Percentiles rank a stretch among this genome's conserved stretches.
Evolutionary conservation across 2,888 invertebrate species (phyloP).

Genomic region (Amaurobius ferox): DNA sequence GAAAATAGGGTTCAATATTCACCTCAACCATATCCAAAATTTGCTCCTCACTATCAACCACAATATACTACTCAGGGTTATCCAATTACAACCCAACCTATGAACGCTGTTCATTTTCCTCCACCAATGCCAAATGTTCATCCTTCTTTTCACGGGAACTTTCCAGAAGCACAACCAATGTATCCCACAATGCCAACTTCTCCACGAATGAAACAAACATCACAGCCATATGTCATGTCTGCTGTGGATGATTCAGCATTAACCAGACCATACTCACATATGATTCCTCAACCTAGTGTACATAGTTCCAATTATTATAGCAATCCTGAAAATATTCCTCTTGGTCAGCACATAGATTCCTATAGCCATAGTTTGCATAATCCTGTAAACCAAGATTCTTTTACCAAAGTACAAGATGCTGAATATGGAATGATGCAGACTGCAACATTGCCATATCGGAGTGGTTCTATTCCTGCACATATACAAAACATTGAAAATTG

Average conservation of each 20-base stretch:
- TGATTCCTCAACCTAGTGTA: conserved; percentile 21
- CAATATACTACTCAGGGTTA: conserved; percentile 31
- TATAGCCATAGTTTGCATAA: conserved; percentile 32
- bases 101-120: conserved; percentile 43
- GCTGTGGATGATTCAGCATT: conserved; percentile 58
- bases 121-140: conserved; percentile 34
- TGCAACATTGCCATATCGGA: conserved; percentile 37
- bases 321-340: conserved; percentile 15
- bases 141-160: conserved; percentile 40
- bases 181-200: conserved; percentile 58
- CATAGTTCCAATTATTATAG: conserved; percentile 46
- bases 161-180: conserved; percentile 17
- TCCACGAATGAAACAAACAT: conserved; percentile 40
- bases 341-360: background rate
- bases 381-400: conserved; percentile 27
- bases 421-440: conserved; percentile 55
- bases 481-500: conserved; percentile 52
- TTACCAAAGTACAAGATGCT: conserved; percentile 51
- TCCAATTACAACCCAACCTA: conserved; percentile 60
- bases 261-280: conserved; percentile 39
- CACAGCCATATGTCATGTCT: conserved; percentile 31
- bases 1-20: conserved; percentile 47
- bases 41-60: conserved; percentile 46
- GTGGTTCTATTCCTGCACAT: conserved; percentile 63
- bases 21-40: conserved; percentile 62